A percentile compares a stretch with the other conserved stretches of the same genome.
These are phyloP conservation scores for Tupaia tana DNA, from an alignment of 2,113 vertebrate species.

Conservation along the genomic window DNA sequence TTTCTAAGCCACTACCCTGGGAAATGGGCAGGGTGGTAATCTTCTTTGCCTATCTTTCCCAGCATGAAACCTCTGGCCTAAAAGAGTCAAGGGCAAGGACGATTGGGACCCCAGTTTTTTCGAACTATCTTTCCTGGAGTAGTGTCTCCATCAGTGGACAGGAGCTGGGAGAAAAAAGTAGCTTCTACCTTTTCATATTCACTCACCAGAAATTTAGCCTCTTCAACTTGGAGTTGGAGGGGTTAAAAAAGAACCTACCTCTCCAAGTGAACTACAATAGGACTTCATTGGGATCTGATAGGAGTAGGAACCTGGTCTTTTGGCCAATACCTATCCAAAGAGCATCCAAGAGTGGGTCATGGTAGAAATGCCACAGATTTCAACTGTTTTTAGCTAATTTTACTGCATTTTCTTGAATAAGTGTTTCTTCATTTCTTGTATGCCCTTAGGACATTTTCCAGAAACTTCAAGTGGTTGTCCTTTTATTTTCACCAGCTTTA, in stretches of 20 bases:
- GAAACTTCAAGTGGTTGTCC: not conserved
- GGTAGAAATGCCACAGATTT: not conserved
- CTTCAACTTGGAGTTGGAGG: not conserved
- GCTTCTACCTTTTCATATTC: not conserved
- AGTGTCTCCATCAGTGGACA: not conserved
- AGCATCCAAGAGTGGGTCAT: not conserved
- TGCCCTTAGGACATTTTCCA: not conserved
- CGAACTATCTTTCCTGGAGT: not conserved
- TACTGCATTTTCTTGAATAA: not conserved
- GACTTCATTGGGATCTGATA: not conserved
- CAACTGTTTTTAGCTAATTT: not conserved
- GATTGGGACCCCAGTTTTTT: not conserved
- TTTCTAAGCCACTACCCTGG: not conserved
- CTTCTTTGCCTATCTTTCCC: not conserved
- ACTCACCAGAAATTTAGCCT: not conserved
- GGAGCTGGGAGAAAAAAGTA: not conserved
- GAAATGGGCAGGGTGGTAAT: not conserved
- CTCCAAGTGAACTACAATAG: not conserved
- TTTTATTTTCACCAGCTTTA: not conserved
- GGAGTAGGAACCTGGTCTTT: not conserved
- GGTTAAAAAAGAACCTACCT: not conserved
- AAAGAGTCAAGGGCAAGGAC: not conserved
- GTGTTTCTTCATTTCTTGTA: not conserved
- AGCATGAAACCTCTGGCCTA: not conserved
- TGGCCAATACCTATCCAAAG: not conserved